Percentiles rank a stretch among this genome's conserved stretches.
These are phyloP conservation scores for Heteromyza rotundicornis DNA, from an alignment of 2,888 invertebrate genomes.

Conservation along the genomic window DNA sequence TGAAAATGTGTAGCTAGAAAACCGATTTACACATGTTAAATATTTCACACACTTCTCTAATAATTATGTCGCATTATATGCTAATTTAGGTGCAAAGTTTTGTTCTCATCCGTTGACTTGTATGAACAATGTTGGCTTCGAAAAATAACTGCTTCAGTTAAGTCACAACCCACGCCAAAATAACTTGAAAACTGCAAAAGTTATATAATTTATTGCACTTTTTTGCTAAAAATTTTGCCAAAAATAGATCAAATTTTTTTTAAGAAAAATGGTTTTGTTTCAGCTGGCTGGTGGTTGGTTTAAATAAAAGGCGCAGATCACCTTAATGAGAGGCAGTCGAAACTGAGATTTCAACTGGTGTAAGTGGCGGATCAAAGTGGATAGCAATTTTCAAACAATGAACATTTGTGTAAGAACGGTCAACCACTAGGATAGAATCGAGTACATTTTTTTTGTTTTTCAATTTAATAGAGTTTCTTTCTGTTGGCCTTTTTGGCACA, in stretches of 20 bases:
- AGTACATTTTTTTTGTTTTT: background rate
- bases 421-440: background rate
- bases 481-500: slow-evolving; percentile 9
- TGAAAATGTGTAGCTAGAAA: background rate
- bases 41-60: slow-evolving; percentile 27
- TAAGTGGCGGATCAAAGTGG: background rate
- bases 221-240: background rate
- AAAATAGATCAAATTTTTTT: background rate
- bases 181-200: too few species aligned
- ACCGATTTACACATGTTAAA: too few species aligned
- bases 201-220: slow-evolving; percentile 11
- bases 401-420: slow-evolving; percentile 14
- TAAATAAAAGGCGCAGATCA: slow-evolving; percentile 8
- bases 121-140: background rate
- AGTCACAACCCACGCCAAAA: slow-evolving; percentile 11
- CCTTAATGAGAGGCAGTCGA: slow-evolving; percentile 4
- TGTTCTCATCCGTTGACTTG: background rate
- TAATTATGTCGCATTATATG: slow-evolving; percentile 37
- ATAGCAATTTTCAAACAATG: background rate
- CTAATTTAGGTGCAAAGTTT: slow-evolving; percentile 35
- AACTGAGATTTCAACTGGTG: background rate
- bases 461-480: slow-evolving; percentile 9
- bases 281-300: background rate
- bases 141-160: slow-evolving; percentile 7
- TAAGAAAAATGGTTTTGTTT: slow-evolving; percentile 7